A percentile compares a stretch with the other conserved stretches of the same genome.
Conservation (phyloP, 2,888 invertebrate genomes). For the Hartigia nigra region DNA sequence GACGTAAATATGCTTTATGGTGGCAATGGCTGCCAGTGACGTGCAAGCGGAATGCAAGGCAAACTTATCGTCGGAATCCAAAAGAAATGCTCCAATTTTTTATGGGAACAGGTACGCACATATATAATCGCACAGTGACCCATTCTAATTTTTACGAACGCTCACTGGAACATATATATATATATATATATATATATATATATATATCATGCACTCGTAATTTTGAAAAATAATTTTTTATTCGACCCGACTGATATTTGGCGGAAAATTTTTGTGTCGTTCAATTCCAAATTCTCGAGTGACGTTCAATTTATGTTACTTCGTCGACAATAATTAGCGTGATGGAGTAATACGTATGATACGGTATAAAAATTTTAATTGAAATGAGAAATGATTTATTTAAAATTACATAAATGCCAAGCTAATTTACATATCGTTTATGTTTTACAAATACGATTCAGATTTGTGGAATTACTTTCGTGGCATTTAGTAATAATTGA, state of each 20-base stretch:
- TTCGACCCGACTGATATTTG: too few relatives aligned
- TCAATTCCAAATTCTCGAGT: not conserved
- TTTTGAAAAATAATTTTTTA: not conserved
- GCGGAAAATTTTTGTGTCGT: too few relatives aligned
- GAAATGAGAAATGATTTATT: not conserved
- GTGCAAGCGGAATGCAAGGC: not conserved
- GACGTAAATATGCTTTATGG: constrained; percentile 2
- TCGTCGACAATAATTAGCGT: not conserved
- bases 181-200: not conserved
- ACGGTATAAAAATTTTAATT: not conserved
- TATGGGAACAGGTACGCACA: not conserved
- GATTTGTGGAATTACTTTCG: not conserved
- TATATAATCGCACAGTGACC: not conserved
- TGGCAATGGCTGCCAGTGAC: not conserved
- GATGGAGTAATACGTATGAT: not conserved
- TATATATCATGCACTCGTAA: not conserved
- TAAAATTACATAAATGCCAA: not conserved
- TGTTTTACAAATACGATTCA: too few relatives aligned
- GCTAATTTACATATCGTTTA: too few relatives aligned
- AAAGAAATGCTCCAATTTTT: not conserved
- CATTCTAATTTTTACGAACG: not conserved
- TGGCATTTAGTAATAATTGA: not conserved
- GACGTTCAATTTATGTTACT: not conserved
- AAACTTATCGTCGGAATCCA: not conserved
- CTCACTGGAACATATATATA: not conserved